Conservation (phyloP, 2,888 invertebrate species). For the Plutella xylostella region DNA sequence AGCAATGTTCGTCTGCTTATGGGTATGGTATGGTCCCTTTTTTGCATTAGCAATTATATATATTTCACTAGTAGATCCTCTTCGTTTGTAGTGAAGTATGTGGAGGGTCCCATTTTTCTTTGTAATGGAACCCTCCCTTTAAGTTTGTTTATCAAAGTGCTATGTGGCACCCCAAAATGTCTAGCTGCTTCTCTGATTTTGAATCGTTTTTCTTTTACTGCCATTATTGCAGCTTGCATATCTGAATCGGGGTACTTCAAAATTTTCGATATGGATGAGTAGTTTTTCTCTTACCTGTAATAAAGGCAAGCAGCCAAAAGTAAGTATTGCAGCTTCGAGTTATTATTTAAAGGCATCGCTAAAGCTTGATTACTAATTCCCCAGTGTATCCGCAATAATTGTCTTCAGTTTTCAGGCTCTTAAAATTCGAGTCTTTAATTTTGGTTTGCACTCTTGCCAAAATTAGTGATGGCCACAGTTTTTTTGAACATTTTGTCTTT, state of each 20-base stretch:
- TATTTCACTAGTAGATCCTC: not conserved
- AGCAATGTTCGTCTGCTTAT: slow-evolving; percentile 7
- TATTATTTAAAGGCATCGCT: too few relatives aligned
- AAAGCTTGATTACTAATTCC: too few relatives aligned
- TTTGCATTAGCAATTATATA: slow-evolving; percentile 9
- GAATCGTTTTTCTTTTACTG: slow-evolving; percentile 6
- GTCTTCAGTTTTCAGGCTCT: too few relatives aligned
- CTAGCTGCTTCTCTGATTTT: slow-evolving; percentile 7
- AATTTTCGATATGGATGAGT: not conserved
- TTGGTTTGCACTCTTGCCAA: too few relatives aligned
- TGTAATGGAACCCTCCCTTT: slow-evolving; percentile 3
- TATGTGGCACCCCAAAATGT: slow-evolving; percentile 8
- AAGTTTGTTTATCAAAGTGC: slow-evolving; percentile 5
- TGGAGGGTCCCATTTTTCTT: slow-evolving; percentile 7
- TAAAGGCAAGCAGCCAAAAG: not conserved
- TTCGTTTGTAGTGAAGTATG: slow-evolving; percentile 5
- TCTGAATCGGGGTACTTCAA: not conserved
- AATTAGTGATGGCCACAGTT: too few relatives aligned
- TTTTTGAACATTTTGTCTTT: too few relatives aligned
- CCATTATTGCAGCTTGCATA: slow-evolving; percentile 8
- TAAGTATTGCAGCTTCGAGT: too few relatives aligned
- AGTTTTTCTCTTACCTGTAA: not conserved
- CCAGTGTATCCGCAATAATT: too few relatives aligned
- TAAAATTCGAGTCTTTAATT: too few relatives aligned
- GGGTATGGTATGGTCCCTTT: slow-evolving; percentile 10